Evolutionary conservation across 92 coral and sea anemone species (phyloP).

Genomic region (Hydrozoanthus gracilis): DNA sequence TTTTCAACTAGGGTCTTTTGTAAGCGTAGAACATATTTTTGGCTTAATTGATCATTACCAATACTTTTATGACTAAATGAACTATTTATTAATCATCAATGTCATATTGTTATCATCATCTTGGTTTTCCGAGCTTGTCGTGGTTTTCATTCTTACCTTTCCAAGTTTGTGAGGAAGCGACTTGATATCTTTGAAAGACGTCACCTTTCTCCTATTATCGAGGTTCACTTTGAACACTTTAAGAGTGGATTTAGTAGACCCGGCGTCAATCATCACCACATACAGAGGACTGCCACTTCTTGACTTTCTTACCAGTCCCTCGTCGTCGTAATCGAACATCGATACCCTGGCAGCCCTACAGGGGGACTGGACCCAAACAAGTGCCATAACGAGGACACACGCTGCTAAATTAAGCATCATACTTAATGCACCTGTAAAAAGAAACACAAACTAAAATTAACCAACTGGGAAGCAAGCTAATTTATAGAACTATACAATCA

Average conservation of each 20-base stretch:
- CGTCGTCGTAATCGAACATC: conserved; percentile 6
- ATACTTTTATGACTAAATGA: no score
- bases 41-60: no score
- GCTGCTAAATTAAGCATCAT: neutral
- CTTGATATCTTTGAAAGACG: neutral
- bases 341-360: neutral
- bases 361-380: neutral
- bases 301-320: neutral
- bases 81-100: no score
- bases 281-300: neutral
- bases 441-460: no score
- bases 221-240: conserved; percentile 41
- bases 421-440: no score
- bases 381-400: neutral
- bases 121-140: neutral
- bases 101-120: no score
- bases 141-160: conserved; percentile 5
- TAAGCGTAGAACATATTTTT: no score
- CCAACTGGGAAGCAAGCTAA: no score
- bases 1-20: no score
- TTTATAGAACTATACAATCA: no score
- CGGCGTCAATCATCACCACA: conserved; percentile 51
- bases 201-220: conserved; percentile 17
- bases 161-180: conserved; percentile 32
- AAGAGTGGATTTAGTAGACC: conserved; percentile 27